Evolutionary conservation across 2,888 invertebrate genomes (phyloP), one percentile per base, ranked within the genome.

Genomic region (Pasiphila rectangulata): DNA sequence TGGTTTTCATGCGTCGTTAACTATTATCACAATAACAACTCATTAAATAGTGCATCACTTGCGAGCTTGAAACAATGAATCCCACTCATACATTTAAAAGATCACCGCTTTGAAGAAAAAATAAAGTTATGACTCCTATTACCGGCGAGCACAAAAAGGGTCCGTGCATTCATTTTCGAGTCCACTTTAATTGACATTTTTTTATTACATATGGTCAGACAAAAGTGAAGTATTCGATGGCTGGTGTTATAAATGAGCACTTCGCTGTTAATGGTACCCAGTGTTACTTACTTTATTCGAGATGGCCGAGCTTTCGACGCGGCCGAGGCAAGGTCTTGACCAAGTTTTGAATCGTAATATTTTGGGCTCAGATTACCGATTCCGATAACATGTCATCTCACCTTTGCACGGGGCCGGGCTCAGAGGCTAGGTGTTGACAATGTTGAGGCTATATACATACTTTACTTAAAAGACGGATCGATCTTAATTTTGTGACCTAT

Each of bases 281-380:
- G 71, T 72, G 80, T 78, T 77, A 72, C 69, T 74, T 75, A 63
- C 62, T 71, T 67, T 79, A 77, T 79, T 77, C 73, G 76, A 77
- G 77, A 78, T 72, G 69, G 25, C 41, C 41, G 40, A 65, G 60
- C 66, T 68, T 62, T 65, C 65, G 64, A 68, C 66, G 67, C 56
- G 61, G 54, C 55, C 57, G 64, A 63, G 69, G 51, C 80, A 80
- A 83, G 82, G 78, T 79, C 80, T 80, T 84, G 83, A 81, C 86
- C 85, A 87, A 87, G 83, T 87, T 87, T 83, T 83, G 83, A 85
- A 83, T 87, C 83, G 84, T 89, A 89, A 89, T 89, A 89, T 87
- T 89, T 88, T 82, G 84, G 83, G 81, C 72, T 87, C 83, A 86
- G 89, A 89, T 89, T 89, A 89, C 89, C 75, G 67, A 58, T 63